Percentiles rank a stretch among this genome's conserved stretches.
Conservation (phyloP, 2,888 invertebrate species). For the Anaspis maculata region DNA sequence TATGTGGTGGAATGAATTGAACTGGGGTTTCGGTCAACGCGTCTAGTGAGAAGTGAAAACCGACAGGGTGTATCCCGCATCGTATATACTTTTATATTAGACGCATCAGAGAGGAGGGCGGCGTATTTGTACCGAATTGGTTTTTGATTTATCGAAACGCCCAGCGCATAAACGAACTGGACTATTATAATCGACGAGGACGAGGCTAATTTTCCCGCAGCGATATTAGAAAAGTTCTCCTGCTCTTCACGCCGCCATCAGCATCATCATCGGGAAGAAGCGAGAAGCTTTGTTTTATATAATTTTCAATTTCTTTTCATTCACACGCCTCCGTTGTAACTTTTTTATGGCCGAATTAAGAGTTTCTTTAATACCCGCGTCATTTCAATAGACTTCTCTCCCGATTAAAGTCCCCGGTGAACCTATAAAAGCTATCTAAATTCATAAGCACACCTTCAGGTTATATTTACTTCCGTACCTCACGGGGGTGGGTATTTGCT, state of each 20-base stretch:
- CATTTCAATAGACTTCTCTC: slow-evolving; percentile 27
- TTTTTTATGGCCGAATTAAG: slow-evolving; percentile 37
- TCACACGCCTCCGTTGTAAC: slow-evolving; percentile 38
- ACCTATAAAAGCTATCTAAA: slow-evolving; percentile 35
- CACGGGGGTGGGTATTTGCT: too few relatives aligned
- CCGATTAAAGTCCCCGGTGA: slow-evolving; percentile 14
- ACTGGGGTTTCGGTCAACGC: slow-evolving; percentile 19
- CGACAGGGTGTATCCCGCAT: slow-evolving; percentile 24
- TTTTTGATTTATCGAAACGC: slow-evolving; percentile 29
- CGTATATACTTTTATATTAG: slow-evolving; percentile 17
- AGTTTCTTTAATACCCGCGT: slow-evolving; percentile 29
- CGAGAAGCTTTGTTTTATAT: too few relatives aligned
- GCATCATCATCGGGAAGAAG: too few relatives aligned
- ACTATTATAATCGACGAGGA: slow-evolving; percentile 4
- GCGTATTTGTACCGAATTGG: slow-evolving; percentile 25
- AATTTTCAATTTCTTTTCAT: slow-evolving; percentile 42
- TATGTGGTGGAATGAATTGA: slow-evolving; percentile 33
- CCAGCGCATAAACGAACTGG: slow-evolving; percentile 16
- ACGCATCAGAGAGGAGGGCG: slow-evolving; percentile 16
- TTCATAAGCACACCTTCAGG: slow-evolving; percentile 39
- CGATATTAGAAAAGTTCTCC: slow-evolving; percentile 8
- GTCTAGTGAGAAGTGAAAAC: slow-evolving; percentile 23
- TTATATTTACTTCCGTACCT: slow-evolving; percentile 25
- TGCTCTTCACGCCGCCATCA: too few relatives aligned
- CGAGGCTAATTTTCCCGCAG: slow-evolving; percentile 3